phyloP scores from a whole-genome alignment of 1,140 invertebrate species.

The Pogonomyrmex californicus region DNA sequence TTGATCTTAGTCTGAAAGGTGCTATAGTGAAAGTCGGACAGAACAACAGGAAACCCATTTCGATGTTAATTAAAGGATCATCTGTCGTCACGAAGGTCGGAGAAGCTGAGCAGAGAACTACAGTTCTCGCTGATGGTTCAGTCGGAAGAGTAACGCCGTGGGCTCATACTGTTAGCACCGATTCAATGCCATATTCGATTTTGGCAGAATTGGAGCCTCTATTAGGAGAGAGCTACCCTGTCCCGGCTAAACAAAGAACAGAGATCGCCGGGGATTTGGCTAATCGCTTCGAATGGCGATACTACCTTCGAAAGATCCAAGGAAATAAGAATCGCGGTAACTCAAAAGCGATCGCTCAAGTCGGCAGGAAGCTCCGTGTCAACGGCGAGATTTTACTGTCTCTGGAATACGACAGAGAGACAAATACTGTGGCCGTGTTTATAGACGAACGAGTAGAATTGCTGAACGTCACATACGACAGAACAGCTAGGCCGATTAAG shows the following conservation, averaged over 20 bases:
- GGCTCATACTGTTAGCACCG: slow-evolving; percentile 94
- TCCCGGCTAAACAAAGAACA: slow-evolving; percentile 95
- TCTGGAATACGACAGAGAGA: slow-evolving; percentile 96
- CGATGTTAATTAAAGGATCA: slow-evolving; percentile 95
- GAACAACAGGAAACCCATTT: slow-evolving; percentile 93
- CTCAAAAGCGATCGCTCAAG: slow-evolving; percentile 91
- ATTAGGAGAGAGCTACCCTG: slow-evolving; percentile 95
- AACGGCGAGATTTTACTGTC: slow-evolving; percentile 97
- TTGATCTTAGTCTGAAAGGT: slow-evolving; percentile 95
- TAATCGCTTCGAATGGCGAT: slow-evolving; percentile 98
- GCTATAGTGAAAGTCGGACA: slow-evolving; percentile 94
- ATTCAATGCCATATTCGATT: slow-evolving; percentile 94
- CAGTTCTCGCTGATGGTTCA: slow-evolving; percentile 93
- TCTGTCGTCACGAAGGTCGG: slow-evolving; percentile 93
- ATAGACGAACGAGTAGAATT: slow-evolving; percentile 96
- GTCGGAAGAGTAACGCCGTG: slow-evolving; percentile 93
- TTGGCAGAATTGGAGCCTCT: slow-evolving; percentile 94
- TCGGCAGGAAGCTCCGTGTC: slow-evolving; percentile 94
- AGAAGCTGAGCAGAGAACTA: slow-evolving; percentile 93
- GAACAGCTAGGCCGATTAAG: slow-evolving; percentile 95
- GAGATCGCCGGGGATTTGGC: slow-evolving; percentile 96
- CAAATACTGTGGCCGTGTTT: slow-evolving; percentile 95
- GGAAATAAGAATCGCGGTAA: slow-evolving; percentile 89
- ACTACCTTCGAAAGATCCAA: slow-evolving; percentile 92
- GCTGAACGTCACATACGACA: slow-evolving; percentile 96